A percentile compares a stretch with the other conserved stretches of the same genome.
phyloP scores from a whole-genome alignment of 2,797 vertebrate genomes.

The Monodelphis domestica region DNA sequence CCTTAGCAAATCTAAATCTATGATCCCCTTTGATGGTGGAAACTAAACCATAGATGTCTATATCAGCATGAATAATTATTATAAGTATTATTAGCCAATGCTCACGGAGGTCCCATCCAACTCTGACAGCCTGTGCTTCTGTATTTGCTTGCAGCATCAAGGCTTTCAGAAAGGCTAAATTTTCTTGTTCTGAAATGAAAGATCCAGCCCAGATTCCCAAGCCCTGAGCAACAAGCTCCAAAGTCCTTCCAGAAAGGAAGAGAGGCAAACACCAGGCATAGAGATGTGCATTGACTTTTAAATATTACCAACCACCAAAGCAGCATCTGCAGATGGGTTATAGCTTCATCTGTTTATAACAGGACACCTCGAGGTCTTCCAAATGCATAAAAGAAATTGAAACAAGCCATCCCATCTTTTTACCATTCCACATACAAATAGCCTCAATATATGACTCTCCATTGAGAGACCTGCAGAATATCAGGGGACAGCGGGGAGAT shows the following conservation, averaged over 20 bases:
- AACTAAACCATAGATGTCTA: not conserved
- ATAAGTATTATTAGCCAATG: not conserved
- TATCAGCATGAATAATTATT: not conserved
- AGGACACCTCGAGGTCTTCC: not conserved
- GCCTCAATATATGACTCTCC: not conserved
- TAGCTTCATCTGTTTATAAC: not conserved
- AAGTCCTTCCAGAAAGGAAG: not conserved
- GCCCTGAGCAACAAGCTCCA: not conserved
- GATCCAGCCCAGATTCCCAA: not conserved
- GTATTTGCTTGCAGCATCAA: not conserved
- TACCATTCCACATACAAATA: not conserved
- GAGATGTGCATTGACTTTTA: accelerated
- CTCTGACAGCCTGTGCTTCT: not conserved
- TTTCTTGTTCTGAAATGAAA: not conserved
- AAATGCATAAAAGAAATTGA: accelerated
- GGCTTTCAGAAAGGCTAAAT: not conserved
- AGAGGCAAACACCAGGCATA: not conserved
- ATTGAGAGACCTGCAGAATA: not conserved
- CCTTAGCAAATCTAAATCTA: not conserved
- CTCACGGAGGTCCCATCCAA: not conserved
- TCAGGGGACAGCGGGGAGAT: not conserved
- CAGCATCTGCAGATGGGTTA: not conserved
- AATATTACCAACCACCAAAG: not conserved
- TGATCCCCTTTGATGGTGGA: not conserved
- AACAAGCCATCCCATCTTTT: not conserved